Evolutionary conservation across 2,888 invertebrate genomes (phyloP).

Genomic region (Catocala nupta): DNA sequence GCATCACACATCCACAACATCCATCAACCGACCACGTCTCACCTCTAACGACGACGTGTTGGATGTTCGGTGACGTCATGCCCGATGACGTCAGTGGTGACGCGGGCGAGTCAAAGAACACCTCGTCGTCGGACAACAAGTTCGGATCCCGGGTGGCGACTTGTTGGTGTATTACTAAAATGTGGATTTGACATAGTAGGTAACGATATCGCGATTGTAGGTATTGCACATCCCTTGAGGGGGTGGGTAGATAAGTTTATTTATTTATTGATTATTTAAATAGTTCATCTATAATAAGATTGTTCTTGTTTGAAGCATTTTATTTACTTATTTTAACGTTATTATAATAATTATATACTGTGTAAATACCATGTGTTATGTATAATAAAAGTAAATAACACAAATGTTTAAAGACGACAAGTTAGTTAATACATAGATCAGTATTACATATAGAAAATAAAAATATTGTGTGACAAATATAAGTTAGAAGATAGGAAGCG

Average conservation of each 20-base stretch:
- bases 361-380: too few relatives aligned
- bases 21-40: slow-evolving; percentile 22
- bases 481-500: not conserved
- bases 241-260: too few relatives aligned
- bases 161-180: slow-evolving; percentile 28
- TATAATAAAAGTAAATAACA: not conserved
- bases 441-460: too few relatives aligned
- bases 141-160: slow-evolving; percentile 63
- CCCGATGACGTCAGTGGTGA: slow-evolving; percentile 69
- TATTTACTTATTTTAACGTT: too few relatives aligned
- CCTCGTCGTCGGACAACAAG: slow-evolving; percentile 78
- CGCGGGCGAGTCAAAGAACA: slow-evolving; percentile 72
- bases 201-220: too few relatives aligned
- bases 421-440: too few relatives aligned
- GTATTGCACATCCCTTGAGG: too few relatives aligned
- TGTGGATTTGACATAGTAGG: not conserved
- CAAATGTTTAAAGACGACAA: too few relatives aligned
- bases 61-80: slow-evolving; percentile 53
- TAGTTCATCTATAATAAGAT: too few relatives aligned
- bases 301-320: too few relatives aligned
- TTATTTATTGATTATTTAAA: too few relatives aligned
- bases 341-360: too few relatives aligned
- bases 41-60: slow-evolving; percentile 49
- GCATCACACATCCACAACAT: not conserved
- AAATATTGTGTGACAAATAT: not conserved